A percentile compares a stretch with the other conserved stretches of the same genome.
phyloP scores from a whole-genome alignment of 2,888 invertebrate species.

The Macrophya alboannulata region DNA sequence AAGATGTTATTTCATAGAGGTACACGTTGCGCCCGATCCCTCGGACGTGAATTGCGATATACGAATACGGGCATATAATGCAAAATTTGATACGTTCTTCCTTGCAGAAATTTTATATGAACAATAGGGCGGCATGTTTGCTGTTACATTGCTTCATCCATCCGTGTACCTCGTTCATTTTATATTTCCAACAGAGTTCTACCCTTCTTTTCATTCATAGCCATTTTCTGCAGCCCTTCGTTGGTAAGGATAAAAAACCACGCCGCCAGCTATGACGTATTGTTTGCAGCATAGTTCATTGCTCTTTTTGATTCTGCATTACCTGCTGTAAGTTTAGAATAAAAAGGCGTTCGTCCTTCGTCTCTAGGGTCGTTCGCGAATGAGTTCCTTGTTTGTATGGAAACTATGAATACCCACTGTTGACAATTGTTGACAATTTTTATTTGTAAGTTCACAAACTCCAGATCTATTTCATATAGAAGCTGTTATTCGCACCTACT shows the following conservation, averaged over 20 bases:
- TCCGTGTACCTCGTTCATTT: constrained; percentile 23
- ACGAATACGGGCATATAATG: neutral
- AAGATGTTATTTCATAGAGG: neutral
- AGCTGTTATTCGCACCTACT: neutral
- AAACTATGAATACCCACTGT: neutral
- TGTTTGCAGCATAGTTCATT: constrained; percentile 37
- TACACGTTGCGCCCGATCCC: neutral
- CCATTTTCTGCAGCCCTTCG: constrained; percentile 17
- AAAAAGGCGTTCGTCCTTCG: constrained; percentile 10
- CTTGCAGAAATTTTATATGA: neutral
- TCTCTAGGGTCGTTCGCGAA: neutral
- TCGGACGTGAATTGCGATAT: neutral
- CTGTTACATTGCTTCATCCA: constrained; percentile 9
- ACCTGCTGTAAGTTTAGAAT: constrained; percentile 20
- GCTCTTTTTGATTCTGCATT: constrained; percentile 43
- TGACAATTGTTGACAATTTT: constrained; percentile 3
- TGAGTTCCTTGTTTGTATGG: neutral
- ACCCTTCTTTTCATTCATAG: neutral
- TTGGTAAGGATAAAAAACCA: neutral
- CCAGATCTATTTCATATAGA: neutral
- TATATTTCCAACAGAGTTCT: neutral
- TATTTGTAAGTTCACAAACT: neutral
- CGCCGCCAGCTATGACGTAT: neutral
- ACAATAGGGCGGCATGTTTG: neutral
- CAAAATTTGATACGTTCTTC: neutral